Base-by-base conservation (phyloP, 2,113 vertebrate genomes). In the Malurus alboscapulatus region DNA sequence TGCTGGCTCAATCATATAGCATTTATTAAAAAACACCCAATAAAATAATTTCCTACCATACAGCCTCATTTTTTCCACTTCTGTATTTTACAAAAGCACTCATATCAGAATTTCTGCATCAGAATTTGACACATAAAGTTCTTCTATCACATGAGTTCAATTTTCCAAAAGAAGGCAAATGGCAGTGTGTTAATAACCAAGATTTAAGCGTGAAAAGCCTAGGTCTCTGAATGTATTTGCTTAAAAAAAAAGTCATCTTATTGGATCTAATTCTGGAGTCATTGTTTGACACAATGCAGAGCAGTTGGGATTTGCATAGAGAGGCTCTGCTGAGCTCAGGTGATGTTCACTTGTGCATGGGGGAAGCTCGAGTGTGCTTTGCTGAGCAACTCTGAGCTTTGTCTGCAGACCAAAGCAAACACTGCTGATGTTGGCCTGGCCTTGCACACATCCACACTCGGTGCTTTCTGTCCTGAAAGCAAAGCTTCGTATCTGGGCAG, bases 121-220 rank as follows among this genome's bases (percentile, higher is more conserved):
- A 88, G 59, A 80, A 91, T 91, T 86, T 73, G 75, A 93, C 86
- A 84, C 36, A 66, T 80, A 9, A 85, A 90, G 76, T 94, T 96
- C 91, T 59, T 83, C 63, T 77, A 88, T 86, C 87, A 83, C 67
- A 58, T 93, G 91, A 90, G 87, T 75, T 88, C 38, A 48, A 7
- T 93, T 95, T 94, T 94, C 93, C 85, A 84, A 77, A 87, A 87
- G 82, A 83, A 87, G 63, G 47, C 51, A 83, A 90, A 67, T 1
- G 11, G 30, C n/a, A 38, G 27, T 67, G 86, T 94, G 86, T 94
- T 91, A 94, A 91, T 96, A 94, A 79, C 82, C 19, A 29, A 80
- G 63, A 48, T 45, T 50, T 25, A 59, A 93, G n/a, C 51, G 47
- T 55, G n/a, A 90, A 95, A 94, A 91, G 85, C 44, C 59, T 17